Evolutionary conservation across 2,888 invertebrate genomes (phyloP), one percentile per base, ranked within the genome.

Genomic region (Prostheceraeus crozeri): DNA sequence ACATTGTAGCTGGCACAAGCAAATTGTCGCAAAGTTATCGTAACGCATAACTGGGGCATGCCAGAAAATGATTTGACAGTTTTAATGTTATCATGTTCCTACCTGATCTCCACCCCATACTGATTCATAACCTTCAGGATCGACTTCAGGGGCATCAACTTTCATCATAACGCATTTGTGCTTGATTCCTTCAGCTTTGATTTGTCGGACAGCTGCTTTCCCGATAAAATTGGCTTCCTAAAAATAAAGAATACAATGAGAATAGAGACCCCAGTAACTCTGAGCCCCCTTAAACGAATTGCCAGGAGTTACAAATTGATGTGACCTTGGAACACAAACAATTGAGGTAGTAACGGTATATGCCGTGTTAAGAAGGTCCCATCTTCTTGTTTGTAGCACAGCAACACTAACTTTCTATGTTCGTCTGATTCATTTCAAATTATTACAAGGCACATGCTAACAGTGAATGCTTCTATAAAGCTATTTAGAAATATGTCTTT

Each of bases 51-150:
- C 10, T 33, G 11, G 33, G 33, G 33, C 11, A 11, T 11, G 11
- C 11, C 11, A 11, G 11, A 33, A 33, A 33, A 33, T 10, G 11
- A 11, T 33, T 33, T 33, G 10, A 33, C 33, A 33, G 33, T 10
- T 10, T 33, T 33, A 33, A n/a, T n/a, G n/a, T n/a, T n/a, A n/a
- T n/a, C n/a, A n/a, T n/a, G n/a, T 35, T 40, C 40, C 27, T 56
- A 71, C 71, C 67, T 70, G 65, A 21, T 68, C 69, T 51, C 66
- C 59, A 57, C 59, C 45, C 67, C 71, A 72, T n/a, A 74, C 65
- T 36, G 70, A 67, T 67, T 76, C 72, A 66, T 74, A 70, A 27
- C 73, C 74, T 66, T 70, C 69, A 54, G 72, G 66, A 65, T 70
- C 67, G 60, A 71, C 64, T 65, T 71, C 64, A 19, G 36, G 53